Evolutionary conservation across 35 echinoderm and acorn worm species (phyloP).

Genomic region (Hemicentrotus pulcherrimus): DNA sequence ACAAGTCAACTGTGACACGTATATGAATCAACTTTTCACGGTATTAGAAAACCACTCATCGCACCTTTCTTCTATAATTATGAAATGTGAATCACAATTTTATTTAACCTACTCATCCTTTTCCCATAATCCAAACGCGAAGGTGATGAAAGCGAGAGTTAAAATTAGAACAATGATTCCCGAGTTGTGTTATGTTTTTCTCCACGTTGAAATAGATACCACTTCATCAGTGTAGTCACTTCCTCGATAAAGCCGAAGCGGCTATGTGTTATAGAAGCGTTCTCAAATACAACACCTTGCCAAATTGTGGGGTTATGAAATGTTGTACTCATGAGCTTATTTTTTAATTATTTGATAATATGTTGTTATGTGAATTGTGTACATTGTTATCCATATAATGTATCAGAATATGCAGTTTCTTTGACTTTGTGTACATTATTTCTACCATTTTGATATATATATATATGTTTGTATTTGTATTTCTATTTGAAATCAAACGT

Average conservation of each 20-base stretch:
- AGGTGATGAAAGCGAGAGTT: background rate
- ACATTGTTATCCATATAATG: too few species aligned
- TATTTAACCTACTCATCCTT: background rate
- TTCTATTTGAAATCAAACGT: too few species aligned
- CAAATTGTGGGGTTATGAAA: too few species aligned
- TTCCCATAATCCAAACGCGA: background rate
- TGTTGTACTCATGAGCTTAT: too few species aligned
- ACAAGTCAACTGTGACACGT: background rate
- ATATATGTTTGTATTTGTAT: too few species aligned
- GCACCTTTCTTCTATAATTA: background rate
- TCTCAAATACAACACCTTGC: too few species aligned
- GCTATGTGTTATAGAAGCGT: too few species aligned
- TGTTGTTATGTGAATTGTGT: too few species aligned
- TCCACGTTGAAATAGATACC: background rate
- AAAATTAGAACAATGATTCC: background rate
- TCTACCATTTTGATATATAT: too few species aligned
- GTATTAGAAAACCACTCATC: constrained; percentile 12
- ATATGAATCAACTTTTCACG: background rate
- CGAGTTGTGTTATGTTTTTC: background rate
- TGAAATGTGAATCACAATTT: background rate
- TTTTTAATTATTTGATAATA: too few species aligned
- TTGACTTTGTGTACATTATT: too few species aligned
- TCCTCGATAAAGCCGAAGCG: background rate
- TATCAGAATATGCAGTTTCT: too few species aligned
- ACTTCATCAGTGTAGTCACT: background rate